Evolutionary conservation across 1,140 invertebrate species (phyloP).

Genomic region (Meloidogyne floridensis): DNA sequence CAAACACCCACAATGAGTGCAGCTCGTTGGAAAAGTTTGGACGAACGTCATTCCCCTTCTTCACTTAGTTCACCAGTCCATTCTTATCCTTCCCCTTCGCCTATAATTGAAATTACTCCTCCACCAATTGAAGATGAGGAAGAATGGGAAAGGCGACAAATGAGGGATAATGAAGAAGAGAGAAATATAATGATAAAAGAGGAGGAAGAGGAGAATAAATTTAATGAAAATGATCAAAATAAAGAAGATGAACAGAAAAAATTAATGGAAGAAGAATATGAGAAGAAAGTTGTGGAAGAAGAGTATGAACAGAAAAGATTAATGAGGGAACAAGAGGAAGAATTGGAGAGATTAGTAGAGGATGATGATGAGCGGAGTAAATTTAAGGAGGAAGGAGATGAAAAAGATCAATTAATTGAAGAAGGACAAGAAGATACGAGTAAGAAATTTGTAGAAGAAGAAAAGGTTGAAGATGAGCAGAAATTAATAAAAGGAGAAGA

Average conservation of each 20-base stretch:
- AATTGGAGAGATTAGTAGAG: neutral
- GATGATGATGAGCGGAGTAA: neutral
- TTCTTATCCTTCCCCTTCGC: conserved; percentile 20
- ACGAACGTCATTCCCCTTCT: conserved; percentile 12
- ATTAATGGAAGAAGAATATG: neutral
- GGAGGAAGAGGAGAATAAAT: neutral
- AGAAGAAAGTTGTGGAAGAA: neutral
- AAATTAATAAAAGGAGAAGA: no score
- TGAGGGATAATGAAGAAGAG: neutral
- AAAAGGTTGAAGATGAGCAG: neutral
- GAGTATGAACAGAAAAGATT: neutral
- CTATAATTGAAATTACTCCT: conserved; percentile 27
- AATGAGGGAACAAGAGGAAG: conserved; percentile 17
- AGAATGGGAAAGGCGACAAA: neutral
- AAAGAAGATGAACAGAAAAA: neutral
- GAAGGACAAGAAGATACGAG: neutral
- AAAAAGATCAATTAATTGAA: neutral
- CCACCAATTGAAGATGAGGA: conserved; percentile 19
- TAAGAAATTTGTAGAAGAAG: neutral
- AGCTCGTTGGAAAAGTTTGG: conserved; percentile 26
- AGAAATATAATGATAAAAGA: neutral
- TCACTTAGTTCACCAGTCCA: neutral
- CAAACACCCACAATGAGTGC: conserved; percentile 18
- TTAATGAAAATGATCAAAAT: neutral
- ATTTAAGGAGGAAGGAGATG: neutral